Base-by-base conservation (phyloP, 2,113 vertebrate genomes). In the Amphilophus citrinellus region DNA sequence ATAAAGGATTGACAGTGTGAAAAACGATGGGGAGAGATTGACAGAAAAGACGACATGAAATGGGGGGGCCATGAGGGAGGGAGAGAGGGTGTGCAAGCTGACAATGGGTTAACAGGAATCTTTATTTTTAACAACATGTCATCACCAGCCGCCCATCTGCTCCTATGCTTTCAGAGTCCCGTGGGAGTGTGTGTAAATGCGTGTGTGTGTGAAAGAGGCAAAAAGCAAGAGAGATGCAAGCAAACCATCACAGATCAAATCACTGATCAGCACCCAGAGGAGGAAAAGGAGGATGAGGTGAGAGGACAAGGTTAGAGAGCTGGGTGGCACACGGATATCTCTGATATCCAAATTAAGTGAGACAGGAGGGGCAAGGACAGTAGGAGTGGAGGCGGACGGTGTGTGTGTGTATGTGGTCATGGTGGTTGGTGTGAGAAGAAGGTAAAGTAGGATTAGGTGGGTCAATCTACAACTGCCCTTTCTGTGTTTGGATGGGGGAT, bases 81-180 rank as follows among this genome's bases (percentile, higher is more conserved):
- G 66, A 30, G 27, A n/a, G 71, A 61, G 83, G 77, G 47, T 5
- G 84, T 47, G 75, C 76, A 61, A 89, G 77, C 88, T 89, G 91
- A 93, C 86, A 82, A 94, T 47, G 93, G 93, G 94, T 95, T 95
- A 93, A 93, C 84, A 88, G 85, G 89, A 94, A 91, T 94, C 88
- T 95, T 95, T 95, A 94, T 95, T 95, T 94, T 95, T 95, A 95
- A 93, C 93, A 93, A 87, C 92, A 90, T 95, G 93, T 95, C 94
- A 94, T 95, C 93, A 93, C 84, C 90, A 93, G 82, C 80, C 79
- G 76, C 87, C 95, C 95, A 96, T 96, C 95, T 96, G 94, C 92
- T 96, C 91, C 84, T 87, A 89, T 90, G 92, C 93, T 94, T 90
- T 90, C 91, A 86, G 71, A 83, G 87, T 90, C 94, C 87, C 91